Evolutionary conservation across 1,140 invertebrate species (phyloP).

Genomic region (Lanistes nyassanus): DNA sequence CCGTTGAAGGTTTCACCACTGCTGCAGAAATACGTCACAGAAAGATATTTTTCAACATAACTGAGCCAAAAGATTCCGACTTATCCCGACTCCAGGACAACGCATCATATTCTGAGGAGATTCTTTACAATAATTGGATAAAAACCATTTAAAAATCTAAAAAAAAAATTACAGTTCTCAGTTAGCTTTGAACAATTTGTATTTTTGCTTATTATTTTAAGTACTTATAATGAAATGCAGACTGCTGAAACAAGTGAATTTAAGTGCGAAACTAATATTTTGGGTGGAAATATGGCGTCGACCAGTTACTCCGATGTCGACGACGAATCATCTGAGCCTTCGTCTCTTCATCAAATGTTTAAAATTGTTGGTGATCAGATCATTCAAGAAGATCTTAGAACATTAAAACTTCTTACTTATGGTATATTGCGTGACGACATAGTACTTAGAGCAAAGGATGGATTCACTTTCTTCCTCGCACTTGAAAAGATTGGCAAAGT

Average conservation of each 20-base stretch:
- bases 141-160: too few relatives aligned
- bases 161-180: too few relatives aligned
- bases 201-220: too few relatives aligned
- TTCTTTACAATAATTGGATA: too few relatives aligned
- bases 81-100: neutral
- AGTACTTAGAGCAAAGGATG: slow-evolving; percentile 41
- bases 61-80: neutral
- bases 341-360: slow-evolving; percentile 44
- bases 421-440: slow-evolving; percentile 33
- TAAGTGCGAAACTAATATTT: neutral
- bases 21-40: too few relatives aligned
- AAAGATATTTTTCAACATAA: neutral
- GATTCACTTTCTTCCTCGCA: slow-evolving; percentile 46
- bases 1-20: too few relatives aligned
- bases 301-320: neutral
- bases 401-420: slow-evolving; percentile 33
- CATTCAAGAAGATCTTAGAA: slow-evolving; percentile 32
- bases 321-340: neutral
- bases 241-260: too few relatives aligned
- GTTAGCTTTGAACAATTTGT: too few relatives aligned
- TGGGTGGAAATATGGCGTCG: slow-evolving; percentile 5
- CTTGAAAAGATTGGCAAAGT: slow-evolving; percentile 49
- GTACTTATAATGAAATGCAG: too few relatives aligned
- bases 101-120: too few relatives aligned
- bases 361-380: slow-evolving; percentile 44